Evolutionary conservation across 2,888 invertebrate genomes (phyloP), one percentile per base, ranked within the genome.

Genomic region (Eilema caniola): DNA sequence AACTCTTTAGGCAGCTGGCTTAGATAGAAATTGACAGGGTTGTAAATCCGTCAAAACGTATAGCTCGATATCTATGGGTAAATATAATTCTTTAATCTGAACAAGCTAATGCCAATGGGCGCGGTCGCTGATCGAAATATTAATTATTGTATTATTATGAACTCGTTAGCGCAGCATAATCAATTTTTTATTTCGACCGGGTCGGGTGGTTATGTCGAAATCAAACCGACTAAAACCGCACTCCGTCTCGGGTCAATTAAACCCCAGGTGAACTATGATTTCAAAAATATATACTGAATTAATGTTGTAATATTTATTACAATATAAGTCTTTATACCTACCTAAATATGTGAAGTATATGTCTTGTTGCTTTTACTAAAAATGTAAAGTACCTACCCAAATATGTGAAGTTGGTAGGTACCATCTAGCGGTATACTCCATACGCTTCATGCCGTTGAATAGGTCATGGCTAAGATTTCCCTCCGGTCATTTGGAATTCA

Each of bases 401-500:
- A 28, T 60, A 60, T 68, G 69, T 62, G 59, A 62, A 70, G 74
- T 60, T 67, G 61, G 62, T 16, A 66, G 62, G 71, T 71, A 76
- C 78, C 76, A 71, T 84, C 82, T 81, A 79, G 80, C 73, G 80
- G 74, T 77, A 77, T 72, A 75, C 76, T 80, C 83, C 83, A 83
- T 87, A 85, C 84, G 81, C 87, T 90, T 91, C 89, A 89, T 88
- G 86, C 80, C 86, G 82, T 90, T 95, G 95, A 95, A 95, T 93
- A 88, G 94, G 94, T 95, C 94, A 94, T 90, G 93, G 94, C 90
- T 95, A 94, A 95, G 95, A 95, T 95, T 95, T 95, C 95, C 95
- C 95, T 94, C 91, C 92, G 95, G 95, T 93, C 95, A 95, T 95
- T 95, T 95, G 93, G 90, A 92, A 95, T 95, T 95, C 95, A 95